Conservation (phyloP, 2,797 vertebrate species). For the Oryzias sinensis region DNA sequence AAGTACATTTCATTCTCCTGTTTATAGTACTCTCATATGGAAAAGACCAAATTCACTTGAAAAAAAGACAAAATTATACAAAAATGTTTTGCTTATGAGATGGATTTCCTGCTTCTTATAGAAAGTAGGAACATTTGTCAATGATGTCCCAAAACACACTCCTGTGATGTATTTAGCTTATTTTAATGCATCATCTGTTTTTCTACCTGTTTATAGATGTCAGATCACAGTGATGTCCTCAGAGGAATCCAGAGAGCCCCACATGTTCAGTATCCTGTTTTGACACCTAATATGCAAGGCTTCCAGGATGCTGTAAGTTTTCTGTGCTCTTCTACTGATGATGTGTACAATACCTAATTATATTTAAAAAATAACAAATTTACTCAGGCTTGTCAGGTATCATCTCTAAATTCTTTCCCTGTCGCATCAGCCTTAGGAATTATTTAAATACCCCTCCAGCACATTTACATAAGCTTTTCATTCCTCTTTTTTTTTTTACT, state of each 20-base stretch:
- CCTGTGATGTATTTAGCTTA: constrained; percentile 30
- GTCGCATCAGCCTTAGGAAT: constrained; percentile 17
- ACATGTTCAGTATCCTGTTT: constrained; percentile 87
- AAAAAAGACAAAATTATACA: constrained; percentile 2
- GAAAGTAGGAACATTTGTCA: constrained; percentile 34
- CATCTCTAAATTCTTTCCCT: constrained; percentile 11
- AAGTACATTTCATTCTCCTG: constrained; percentile 16
- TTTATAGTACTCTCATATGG: constrained; percentile 12
- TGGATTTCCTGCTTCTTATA: constrained; percentile 10
- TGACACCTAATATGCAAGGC: constrained; percentile 92
- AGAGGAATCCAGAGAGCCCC: constrained; percentile 83
- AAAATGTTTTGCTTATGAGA: neutral
- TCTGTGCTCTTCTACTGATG: constrained; percentile 12
- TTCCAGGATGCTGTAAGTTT: constrained; percentile 90
- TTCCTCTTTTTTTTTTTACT: constrained; percentile 32
- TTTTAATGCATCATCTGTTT: constrained; percentile 49
- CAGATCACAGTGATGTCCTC: constrained; percentile 92
- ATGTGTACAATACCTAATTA: constrained; percentile 2
- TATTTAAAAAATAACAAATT: constrained; percentile 1
- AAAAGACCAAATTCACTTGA: constrained; percentile 32
- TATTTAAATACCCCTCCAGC: constrained; percentile 20
- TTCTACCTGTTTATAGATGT: constrained; percentile 82
- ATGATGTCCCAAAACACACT: constrained; percentile 22
- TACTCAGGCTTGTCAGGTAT: constrained; percentile 18
- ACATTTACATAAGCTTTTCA: constrained; percentile 26